Base-by-base conservation (phyloP, 2,113 vertebrate genomes). In the Syngnathus typhle region DNA sequence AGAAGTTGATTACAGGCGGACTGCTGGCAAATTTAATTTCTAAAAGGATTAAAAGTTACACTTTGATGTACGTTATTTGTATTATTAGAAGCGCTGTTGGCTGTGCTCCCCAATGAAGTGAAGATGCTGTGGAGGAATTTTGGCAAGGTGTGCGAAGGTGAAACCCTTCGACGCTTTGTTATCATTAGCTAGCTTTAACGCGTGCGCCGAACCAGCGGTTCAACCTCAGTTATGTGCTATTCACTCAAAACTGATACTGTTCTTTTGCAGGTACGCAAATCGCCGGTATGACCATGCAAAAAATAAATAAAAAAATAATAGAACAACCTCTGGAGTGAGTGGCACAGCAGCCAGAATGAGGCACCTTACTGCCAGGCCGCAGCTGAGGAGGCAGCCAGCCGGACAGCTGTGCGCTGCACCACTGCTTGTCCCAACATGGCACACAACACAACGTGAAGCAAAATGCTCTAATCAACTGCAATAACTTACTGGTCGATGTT, bases 321-420 rank as follows among this genome's bases (percentile, higher is more conserved):
- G 19, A 43, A 43, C 39, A 61, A 77, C 82, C 74, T 79, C 64
- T 10, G 65, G 54, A 36, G 55, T 58, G 11, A 16, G 55, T 75
- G 75, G 27, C 77, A 69, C 72, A 68, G 81, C 71, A 67, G 69
- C 51, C 72, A 56, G 73, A 63, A 27, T 82, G 73, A 75, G 78
- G 49, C 66, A 70, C 71, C 67, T 71, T 68, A 74, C 84, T 78
- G 82, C 76, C 79, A 86, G 85, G 84, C 82, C 85, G 85, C 82
- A 65, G 68, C 80, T 37, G 51, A 63, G 68, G 76, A 76, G 73
- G 74, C 69, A 70, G 68, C 55, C 82, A 70, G 68, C 55, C 82
- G 51, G 66, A 58, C 77, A 77, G 77, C 75, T 77, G 80, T 70
- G 82, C 44, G 36, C 76, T 49, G 76, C 78, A 59, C 60, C 27